Conservation (phyloP, 23 tunicate genomes). For the Styela clava region DNA sequence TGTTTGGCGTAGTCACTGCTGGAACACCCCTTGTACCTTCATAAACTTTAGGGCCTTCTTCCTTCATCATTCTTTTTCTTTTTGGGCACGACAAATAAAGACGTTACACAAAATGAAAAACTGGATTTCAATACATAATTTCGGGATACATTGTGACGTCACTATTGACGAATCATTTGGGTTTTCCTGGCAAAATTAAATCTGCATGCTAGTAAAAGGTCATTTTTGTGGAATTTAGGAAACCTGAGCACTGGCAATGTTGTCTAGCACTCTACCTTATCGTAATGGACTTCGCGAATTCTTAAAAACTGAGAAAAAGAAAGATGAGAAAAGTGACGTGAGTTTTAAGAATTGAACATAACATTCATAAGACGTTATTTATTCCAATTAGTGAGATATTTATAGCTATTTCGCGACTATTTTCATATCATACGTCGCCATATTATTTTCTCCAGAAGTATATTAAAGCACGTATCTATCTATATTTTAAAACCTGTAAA, state of each 20-base stretch:
- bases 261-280: background rate
- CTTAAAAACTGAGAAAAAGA: background rate
- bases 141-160: background rate
- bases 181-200: background rate
- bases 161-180: background rate
- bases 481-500: too few relatives aligned
- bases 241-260: background rate
- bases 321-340: background rate
- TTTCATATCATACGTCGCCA: too few relatives aligned
- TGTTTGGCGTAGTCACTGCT: background rate
- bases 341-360: background rate
- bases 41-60: background rate
- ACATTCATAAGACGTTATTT: too few relatives aligned
- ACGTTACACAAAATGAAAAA: background rate
- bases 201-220: too few relatives aligned
- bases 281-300: background rate
- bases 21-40: background rate
- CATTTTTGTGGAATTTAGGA: too few relatives aligned
- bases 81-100: background rate
- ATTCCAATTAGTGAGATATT: too few relatives aligned
- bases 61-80: background rate
- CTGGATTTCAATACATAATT: background rate
- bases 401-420: too few relatives aligned
- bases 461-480: too few relatives aligned
- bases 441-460: too few relatives aligned